Evolutionary conservation across 1,140 invertebrate species (phyloP).

Genomic region (Macrostomum lignano): DNA sequence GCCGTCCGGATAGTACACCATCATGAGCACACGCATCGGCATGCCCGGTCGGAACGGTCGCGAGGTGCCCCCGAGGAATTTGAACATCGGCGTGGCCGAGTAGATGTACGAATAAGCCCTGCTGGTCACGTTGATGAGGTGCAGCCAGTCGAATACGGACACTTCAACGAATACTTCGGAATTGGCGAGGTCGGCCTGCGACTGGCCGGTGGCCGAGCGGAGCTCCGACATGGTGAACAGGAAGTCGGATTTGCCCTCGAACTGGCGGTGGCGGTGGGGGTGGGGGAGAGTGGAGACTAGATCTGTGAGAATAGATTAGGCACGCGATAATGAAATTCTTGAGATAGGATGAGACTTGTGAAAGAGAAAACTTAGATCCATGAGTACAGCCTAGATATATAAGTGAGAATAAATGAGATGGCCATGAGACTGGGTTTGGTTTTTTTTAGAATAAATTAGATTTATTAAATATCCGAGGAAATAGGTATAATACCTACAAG

Average conservation of each 20-base stretch:
- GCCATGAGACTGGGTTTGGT: too few relatives aligned
- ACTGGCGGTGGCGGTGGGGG: too few relatives aligned
- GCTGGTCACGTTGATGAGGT: slow-evolving; percentile 49
- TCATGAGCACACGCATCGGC: slow-evolving; percentile 38
- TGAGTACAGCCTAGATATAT: too few relatives aligned
- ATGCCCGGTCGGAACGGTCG: slow-evolving; percentile 75
- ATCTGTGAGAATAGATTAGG: too few relatives aligned
- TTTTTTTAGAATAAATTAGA: too few relatives aligned
- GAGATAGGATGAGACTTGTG: too few relatives aligned
- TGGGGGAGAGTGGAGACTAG: too few relatives aligned
- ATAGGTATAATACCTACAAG: too few relatives aligned
- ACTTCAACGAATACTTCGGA: slow-evolving; percentile 49
- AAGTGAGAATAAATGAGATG: too few relatives aligned
- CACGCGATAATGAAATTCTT: too few relatives aligned
- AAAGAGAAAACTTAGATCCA: too few relatives aligned
- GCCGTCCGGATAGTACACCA: slow-evolving; percentile 8
- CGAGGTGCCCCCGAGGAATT: slow-evolving; percentile 55
- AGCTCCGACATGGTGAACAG: slow-evolving; percentile 51
- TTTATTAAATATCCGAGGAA: too few relatives aligned
- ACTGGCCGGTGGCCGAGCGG: slow-evolving; percentile 30
- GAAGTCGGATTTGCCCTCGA: slow-evolving; percentile 55
- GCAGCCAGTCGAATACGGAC: slow-evolving; percentile 51
- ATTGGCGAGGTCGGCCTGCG: slow-evolving; percentile 32
- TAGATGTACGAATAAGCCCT: slow-evolving; percentile 56
- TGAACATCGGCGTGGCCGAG: slow-evolving; percentile 47